Base-by-base conservation (phyloP, 2,797 vertebrate species). In the Clarias pachynema region DNA sequence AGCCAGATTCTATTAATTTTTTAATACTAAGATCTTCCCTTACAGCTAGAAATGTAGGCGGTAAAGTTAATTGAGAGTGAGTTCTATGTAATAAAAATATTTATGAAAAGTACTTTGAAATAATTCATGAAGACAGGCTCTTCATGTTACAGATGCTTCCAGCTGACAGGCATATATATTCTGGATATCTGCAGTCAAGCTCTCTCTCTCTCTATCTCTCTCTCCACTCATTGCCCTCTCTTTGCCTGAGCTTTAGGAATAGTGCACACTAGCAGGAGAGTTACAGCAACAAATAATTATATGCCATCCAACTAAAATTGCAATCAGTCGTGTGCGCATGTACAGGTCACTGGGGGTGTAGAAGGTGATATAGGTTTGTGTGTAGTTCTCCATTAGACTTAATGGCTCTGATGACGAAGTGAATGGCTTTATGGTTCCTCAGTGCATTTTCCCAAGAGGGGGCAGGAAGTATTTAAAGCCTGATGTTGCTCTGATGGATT, bases 1-100 rank as follows among this genome's bases (percentile, higher is more conserved):
- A 53, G 66, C 69, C 31, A 68, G 24, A 86, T 83, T 84, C 59
- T 74, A 83, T 86, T 83, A 86, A 77, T 81, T 63, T 79, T 62
- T 79, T 49, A 63, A 79, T 44, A 18, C 78, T 79, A 24, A 44
- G 44, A 63, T 80, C 18, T 22, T 81, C 44, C 22, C 78, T 84
- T 62, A 69, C 29, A 59, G n/a, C 24, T 68, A 74, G 79, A 78
- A 74, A 79, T 62, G 70, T 49, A 63, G 65, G 37, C 57, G 78
- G 66, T 75, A 82, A 84, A 68, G 79, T 62, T 60, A 77, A 86
- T 72, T 86, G 26, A 79, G 63, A 59, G 34, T 49, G 53, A 74
- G 59, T 53, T 83, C 6, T 1, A 56, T 34, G 57, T 82, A 86
- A 85, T 79, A 70, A 53, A 86, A 86, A 83, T 53, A 75, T 88